phyloP scores from a whole-genome alignment of 2,888 invertebrate species.

The Stenichneumon culpator region DNA sequence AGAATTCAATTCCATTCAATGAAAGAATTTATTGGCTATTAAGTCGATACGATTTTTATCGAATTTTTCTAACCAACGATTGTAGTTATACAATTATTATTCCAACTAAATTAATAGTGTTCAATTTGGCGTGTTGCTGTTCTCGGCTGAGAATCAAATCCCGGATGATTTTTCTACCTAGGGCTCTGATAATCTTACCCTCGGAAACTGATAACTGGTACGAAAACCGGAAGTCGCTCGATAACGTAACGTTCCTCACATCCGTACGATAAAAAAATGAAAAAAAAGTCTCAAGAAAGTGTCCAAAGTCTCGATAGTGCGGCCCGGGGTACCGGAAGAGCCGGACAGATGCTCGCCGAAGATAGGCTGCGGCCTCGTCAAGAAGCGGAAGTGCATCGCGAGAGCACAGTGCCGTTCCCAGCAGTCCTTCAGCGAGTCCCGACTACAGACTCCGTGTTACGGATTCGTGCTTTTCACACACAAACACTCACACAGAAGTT shows the following conservation, averaged over 20 bases:
- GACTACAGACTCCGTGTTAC: neutral
- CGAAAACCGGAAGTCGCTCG: neutral
- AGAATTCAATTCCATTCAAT: no score
- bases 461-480: slow-evolving; percentile 7
- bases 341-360: neutral
- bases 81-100: no score
- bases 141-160: no score
- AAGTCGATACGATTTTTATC: no score
- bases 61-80: no score
- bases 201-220: neutral
- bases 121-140: no score
- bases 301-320: neutral
- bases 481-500: neutral
- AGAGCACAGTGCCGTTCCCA: slow-evolving; percentile 19
- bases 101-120: no score
- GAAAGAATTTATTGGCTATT: no score
- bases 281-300: neutral
- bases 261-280: neutral
- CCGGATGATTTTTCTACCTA: no score
- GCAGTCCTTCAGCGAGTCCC: neutral
- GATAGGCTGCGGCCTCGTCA: slow-evolving; percentile 5
- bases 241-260: neutral
- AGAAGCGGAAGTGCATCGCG: slow-evolving; percentile 22
- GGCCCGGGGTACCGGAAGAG: neutral
- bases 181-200: no score